Percentiles rank a stretch among this genome's conserved stretches.
Evolutionary conservation across 2,888 invertebrate species (phyloP).

Genomic region (Ochropleura leucogaster): DNA sequence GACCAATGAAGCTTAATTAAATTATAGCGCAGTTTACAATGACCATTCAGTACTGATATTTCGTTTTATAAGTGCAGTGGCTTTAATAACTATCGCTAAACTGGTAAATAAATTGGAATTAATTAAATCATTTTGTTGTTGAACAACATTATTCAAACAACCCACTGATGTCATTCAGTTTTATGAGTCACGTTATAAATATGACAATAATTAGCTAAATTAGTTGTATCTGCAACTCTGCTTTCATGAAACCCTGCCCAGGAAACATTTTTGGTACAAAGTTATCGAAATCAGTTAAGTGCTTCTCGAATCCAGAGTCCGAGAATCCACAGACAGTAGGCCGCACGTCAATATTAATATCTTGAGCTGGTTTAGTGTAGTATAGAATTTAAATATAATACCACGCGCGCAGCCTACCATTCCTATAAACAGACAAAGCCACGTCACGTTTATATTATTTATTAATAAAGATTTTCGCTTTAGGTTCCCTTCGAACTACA

Average conservation of each 20-base stretch:
- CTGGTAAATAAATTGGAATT: background rate
- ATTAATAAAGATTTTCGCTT: background rate
- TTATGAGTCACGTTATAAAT: constrained; percentile 4
- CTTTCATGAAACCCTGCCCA: background rate
- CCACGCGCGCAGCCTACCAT: background rate
- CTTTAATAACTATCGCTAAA: background rate
- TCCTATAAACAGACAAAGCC: background rate
- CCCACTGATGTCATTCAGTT: background rate
- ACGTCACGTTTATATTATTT: background rate
- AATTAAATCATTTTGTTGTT: background rate
- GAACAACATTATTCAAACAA: constrained; percentile 7
- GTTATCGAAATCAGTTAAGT: background rate
- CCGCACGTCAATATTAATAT: background rate
- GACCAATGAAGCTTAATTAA: constrained; percentile 26
- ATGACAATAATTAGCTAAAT: background rate
- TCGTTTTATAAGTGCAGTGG: background rate
- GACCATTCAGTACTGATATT: background rate
- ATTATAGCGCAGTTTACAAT: constrained; percentile 4
- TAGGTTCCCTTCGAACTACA: constrained; percentile 99
- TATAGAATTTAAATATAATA: background rate
- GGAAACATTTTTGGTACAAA: too few relatives aligned
- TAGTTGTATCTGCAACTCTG: background rate
- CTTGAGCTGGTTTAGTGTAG: background rate
- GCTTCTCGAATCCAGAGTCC: background rate
- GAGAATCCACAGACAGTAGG: background rate